phyloP scores from a whole-genome alignment of 2,888 invertebrate species.

The Aspidiotus rigidus region DNA sequence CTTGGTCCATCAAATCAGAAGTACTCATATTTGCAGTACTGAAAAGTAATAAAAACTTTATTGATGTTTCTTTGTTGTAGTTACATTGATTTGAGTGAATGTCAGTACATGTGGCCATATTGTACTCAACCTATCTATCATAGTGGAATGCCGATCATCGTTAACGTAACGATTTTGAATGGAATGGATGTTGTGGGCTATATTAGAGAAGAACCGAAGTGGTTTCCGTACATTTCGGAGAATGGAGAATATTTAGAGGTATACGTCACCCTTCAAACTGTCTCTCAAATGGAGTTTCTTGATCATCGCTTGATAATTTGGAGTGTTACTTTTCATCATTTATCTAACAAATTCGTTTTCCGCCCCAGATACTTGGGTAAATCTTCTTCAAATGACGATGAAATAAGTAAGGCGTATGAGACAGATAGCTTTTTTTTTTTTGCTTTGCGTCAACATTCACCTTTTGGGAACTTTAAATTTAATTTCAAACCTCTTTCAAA shows the following conservation, averaged over 20 bases:
- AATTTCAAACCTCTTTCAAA: neutral
- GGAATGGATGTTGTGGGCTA: conserved; percentile 83
- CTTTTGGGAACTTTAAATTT: neutral
- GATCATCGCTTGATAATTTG: too few species aligned
- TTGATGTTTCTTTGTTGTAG: conserved; percentile 48
- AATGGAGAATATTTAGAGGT: conserved; percentile 71
- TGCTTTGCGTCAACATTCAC: neutral
- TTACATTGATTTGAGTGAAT: conserved; percentile 87
- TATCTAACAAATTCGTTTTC: too few species aligned
- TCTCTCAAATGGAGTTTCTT: too few species aligned
- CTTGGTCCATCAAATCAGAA: too few species aligned
- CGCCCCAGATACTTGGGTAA: too few species aligned
- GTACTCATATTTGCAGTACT: conserved; percentile 1
- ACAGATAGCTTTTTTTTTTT: too few species aligned
- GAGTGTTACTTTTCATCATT: too few species aligned
- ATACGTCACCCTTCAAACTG: too few species aligned
- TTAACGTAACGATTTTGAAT: conserved; percentile 89
- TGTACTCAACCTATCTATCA: conserved; percentile 90
- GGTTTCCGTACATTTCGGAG: conserved; percentile 81
- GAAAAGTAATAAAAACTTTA: conserved; percentile 11
- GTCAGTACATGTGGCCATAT: conserved; percentile 98
- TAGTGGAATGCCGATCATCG: conserved; percentile 75
- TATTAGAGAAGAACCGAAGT: conserved; percentile 60
- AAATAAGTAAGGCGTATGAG: too few species aligned
- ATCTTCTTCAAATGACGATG: too few species aligned